phyloP scores from a whole-genome alignment of 2,888 invertebrate genomes.

The Spicauda simplicius region DNA sequence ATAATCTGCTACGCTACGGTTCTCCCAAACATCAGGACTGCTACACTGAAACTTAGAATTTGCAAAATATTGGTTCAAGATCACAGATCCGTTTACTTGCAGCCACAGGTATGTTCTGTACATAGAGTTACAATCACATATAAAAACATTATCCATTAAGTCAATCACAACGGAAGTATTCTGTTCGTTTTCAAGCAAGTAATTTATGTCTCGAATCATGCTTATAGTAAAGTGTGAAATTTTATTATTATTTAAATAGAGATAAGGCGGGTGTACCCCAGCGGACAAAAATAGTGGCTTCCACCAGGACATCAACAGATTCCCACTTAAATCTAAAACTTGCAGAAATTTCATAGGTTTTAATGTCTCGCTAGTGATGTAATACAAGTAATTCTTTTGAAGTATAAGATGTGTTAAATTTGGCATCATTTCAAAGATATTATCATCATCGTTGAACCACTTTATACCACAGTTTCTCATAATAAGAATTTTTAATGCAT shows the following conservation, averaged over 20 bases:
- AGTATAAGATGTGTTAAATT: conserved; percentile 79
- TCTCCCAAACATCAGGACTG: conserved; percentile 76
- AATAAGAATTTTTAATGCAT: conserved; percentile 73
- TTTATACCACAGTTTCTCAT: conserved; percentile 80
- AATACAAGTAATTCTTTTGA: conserved; percentile 75
- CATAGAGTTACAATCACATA: conserved; percentile 82
- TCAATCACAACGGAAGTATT: conserved; percentile 65
- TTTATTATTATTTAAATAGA: conserved; percentile 82
- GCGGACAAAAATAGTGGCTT: conserved; percentile 74
- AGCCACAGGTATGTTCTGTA: conserved; percentile 72
- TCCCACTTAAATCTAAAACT: conserved; percentile 79
- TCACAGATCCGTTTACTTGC: conserved; percentile 63
- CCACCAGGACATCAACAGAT: conserved; percentile 82
- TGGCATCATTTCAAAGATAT: conserved; percentile 79
- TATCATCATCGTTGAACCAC: conserved; percentile 67
- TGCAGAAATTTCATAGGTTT: conserved; percentile 70
- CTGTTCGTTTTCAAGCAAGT: conserved; percentile 62
- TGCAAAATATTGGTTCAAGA: conserved; percentile 63
- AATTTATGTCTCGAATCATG: conserved; percentile 84
- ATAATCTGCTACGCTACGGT: conserved; percentile 69
- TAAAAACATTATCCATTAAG: conserved; percentile 80
- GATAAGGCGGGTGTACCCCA: conserved; percentile 65
- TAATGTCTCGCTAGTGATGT: conserved; percentile 70
- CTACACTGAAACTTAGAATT: conserved; percentile 70
- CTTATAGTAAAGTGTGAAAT: conserved; percentile 80